Base-by-base conservation (phyloP, 1,140 invertebrate genomes). In the Temnothorax curvispinosus region DNA sequence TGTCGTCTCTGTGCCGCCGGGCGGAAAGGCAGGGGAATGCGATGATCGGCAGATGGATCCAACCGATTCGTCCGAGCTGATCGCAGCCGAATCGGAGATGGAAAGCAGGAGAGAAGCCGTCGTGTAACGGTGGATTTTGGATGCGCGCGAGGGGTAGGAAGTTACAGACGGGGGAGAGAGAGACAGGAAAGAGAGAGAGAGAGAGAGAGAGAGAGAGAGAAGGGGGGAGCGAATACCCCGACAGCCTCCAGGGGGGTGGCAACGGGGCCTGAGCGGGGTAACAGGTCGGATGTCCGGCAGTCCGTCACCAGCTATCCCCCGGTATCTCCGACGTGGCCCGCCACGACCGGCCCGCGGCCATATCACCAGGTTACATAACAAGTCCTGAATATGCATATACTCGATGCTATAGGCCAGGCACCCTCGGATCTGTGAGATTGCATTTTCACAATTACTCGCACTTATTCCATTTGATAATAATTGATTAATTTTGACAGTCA, bases 281-380 rank as follows among this genome's bases (percentile, higher is more conserved):
- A 95, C 94, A 94, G 93, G 92, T 95, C 94, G 95, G 94, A 95
- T 90, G 93, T 95, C 94, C 95, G 94, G 94, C 93, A 94, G 95
- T 95, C 93, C 94, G 94, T 95, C 95, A 95, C 93, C 89, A 87
- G 88, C 88, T 93, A 93, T 93, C 92, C 91, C 84, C 87, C 88
- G 89, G 90, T 94, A 94, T 94, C 93, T 93, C 93, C 91, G 91
- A 90, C 72, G 81, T 86, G 71, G 91, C 86, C 84, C 90, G 80
- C 76, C 89, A 74, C 89, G 88, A 86, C 90, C 88, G 89, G 80
- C 62, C 81, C 89, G 85, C 88, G 86, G 89, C 86, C 92, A 92
- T 93, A 93, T 93, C 92, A 88, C 90, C 86, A 65, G 13, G 89
- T 89, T 90, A 90, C 87, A 90, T 92, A 93, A 93, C 93, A 93